Percentiles rank a stretch among this genome's conserved stretches.
Evolutionary conservation across 2,888 invertebrate genomes (phyloP).

Genomic region (Carabus problematicus): DNA sequence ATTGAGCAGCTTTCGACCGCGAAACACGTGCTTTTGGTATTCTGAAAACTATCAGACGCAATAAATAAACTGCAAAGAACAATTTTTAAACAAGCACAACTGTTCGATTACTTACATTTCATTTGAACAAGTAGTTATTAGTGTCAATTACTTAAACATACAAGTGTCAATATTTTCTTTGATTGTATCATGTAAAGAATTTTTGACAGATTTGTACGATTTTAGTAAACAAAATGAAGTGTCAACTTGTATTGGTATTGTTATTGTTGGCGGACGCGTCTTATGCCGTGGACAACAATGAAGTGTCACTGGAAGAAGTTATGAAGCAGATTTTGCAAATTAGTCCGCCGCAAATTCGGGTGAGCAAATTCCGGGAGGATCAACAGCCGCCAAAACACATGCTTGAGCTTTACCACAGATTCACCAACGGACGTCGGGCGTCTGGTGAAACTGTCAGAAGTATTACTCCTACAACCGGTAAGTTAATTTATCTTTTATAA

Average conservation of each 20-base stretch:
- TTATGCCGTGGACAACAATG: conserved; percentile 14
- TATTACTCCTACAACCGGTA: conserved; percentile 46
- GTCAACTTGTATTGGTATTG: no score
- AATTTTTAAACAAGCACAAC: no score
- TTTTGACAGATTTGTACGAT: no score
- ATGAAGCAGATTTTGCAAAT: conserved; percentile 38
- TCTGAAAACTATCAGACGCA: background rate
- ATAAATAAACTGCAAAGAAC: no score
- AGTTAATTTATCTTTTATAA: conserved; percentile 18
- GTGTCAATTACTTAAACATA: no score
- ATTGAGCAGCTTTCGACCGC: background rate
- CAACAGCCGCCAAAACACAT: conserved; percentile 46
- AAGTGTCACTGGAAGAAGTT: conserved; percentile 31
- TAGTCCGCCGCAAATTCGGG: conserved; percentile 31
- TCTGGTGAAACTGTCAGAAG: conserved; percentile 46
- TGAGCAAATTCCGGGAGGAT: conserved; percentile 27
- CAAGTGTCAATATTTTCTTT: no score
- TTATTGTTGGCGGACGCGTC: background rate
- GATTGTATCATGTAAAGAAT: no score
- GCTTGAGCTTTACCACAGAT: conserved; percentile 45
- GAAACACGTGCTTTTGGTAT: conserved; percentile 27
- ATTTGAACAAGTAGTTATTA: no score
- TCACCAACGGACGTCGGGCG: conserved; percentile 41
- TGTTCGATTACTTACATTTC: no score
- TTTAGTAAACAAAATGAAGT: no score